A percentile compares a stretch with the other conserved stretches of the same genome.
These are phyloP conservation scores for Phocoena sinus DNA, from an alignment of 2,113 vertebrate species.

Conservation along the genomic window DNA sequence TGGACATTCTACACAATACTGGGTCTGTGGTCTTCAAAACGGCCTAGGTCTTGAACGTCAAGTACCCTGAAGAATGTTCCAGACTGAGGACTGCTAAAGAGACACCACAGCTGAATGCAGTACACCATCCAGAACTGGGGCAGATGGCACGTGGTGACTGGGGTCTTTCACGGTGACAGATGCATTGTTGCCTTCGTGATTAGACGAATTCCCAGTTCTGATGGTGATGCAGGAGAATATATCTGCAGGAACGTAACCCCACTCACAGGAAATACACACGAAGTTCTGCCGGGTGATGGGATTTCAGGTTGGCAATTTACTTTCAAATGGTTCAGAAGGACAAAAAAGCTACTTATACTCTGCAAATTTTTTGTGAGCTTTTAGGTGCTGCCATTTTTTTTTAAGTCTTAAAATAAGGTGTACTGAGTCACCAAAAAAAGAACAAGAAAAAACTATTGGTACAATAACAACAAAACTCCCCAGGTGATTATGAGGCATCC, in stretches of 20 bases:
- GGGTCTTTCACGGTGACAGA: not conserved
- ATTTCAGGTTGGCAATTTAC: not conserved
- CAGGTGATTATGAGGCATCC: not conserved
- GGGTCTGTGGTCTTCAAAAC: not conserved
- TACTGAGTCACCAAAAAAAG: not conserved
- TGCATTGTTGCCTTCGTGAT: not conserved
- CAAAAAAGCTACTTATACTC: not conserved
- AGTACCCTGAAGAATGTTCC: not conserved
- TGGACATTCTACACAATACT: not conserved
- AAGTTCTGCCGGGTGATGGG: no score
- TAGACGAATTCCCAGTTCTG: not conserved
- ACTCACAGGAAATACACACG: not conserved
- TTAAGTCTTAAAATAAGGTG: not conserved
- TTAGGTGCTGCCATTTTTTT: not conserved
- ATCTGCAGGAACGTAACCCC: not conserved
- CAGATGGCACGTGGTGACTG: not conserved
- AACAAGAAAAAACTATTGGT: not conserved
- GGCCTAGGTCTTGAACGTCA: not conserved
- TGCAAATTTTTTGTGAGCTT: not conserved
- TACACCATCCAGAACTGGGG: not conserved
- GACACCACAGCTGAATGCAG: not conserved
- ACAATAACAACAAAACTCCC: not conserved
- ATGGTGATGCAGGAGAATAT: not conserved
- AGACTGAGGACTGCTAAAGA: not conserved
- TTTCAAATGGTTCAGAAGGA: not conserved